phyloP scores from a whole-genome alignment of 2,888 invertebrate genomes.

The Eilema sororculum region DNA sequence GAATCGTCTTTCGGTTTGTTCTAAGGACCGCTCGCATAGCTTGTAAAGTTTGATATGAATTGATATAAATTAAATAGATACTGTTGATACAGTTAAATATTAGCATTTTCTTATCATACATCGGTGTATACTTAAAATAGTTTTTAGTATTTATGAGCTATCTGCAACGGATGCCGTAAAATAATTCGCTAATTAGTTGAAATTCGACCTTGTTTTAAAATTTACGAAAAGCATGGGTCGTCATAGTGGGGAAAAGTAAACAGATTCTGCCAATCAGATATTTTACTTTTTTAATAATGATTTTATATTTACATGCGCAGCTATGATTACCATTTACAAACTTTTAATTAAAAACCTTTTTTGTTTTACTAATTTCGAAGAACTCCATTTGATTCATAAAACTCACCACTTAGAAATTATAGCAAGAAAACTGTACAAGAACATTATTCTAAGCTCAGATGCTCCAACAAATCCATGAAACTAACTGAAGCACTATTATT shows the following conservation, averaged over 20 bases:
- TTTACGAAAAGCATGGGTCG: too few species aligned
- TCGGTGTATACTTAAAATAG: background rate
- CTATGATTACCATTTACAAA: too few species aligned
- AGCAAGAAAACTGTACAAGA: background rate
- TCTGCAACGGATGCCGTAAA: background rate
- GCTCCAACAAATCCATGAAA: slow-evolving; percentile 18
- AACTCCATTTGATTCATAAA: too few species aligned
- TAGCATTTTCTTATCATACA: background rate
- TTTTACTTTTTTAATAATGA: too few species aligned
- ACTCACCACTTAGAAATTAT: too few species aligned
- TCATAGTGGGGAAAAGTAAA: too few species aligned
- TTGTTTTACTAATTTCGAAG: too few species aligned
- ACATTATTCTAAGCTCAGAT: background rate
- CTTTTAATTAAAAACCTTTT: too few species aligned
- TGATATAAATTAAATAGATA: background rate
- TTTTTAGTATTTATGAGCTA: background rate
- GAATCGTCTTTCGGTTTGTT: slow-evolving; percentile 13
- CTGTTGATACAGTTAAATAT: background rate
- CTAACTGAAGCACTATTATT: slow-evolving; percentile 23
- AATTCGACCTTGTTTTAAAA: background rate
- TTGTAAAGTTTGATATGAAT: background rate
- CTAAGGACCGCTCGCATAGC: background rate
- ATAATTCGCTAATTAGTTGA: background rate
- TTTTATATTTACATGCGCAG: too few species aligned
- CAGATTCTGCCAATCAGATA: background rate